Base-by-base conservation (phyloP, 2,888 invertebrate genomes). In the Steromphala cineraria region DNA sequence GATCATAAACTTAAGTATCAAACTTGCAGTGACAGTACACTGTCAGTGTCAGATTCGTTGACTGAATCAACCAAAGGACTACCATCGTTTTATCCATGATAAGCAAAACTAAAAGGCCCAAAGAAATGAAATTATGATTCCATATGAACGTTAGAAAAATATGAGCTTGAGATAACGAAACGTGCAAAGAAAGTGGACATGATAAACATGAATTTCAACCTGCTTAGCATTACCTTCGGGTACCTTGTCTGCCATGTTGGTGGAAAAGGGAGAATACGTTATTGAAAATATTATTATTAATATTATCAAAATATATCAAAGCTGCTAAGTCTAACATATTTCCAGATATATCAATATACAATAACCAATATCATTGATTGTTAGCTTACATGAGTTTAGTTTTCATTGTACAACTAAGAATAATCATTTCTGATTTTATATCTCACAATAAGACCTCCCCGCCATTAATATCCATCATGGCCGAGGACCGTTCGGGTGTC, bases 201-300 rank as follows among this genome's bases (percentile, higher is more conserved):
- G 46, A 46, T 46, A 46, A 10, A 46, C 46, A 46, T 5, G 10
- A 46, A 46, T 46, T 46, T 46, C 8, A 1, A 46, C 53, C 53
- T 76, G 28, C 53, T 31, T 5, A 40, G 10, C 46, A 56, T 7
- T 71, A 71, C 71, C 71, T 71, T 31, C 15, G 19, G 71, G 17
- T 31, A 31, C 19, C 40, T 71, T 71, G 71, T 71, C 71, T 36
- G 71, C 71, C 71, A 71, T 71, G 71, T 71, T 71, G 71, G 71
- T 71, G n/a, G 71, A 40, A 71, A 71, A 71, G 71, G 71, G 71
- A 36, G 40, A 2, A 36, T 71, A 28, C 21, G 21, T 24, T 24
- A 8, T 46, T 13, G 7, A 10, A 10, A 1, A 46, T 5, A 46
- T 4, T 10, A 46, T 46, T 46, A 46, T 46, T 10, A 4, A 5